Evolutionary conservation across 2,113 vertebrate genomes (phyloP).

Genomic region (Pelmatolapia mariae): DNA sequence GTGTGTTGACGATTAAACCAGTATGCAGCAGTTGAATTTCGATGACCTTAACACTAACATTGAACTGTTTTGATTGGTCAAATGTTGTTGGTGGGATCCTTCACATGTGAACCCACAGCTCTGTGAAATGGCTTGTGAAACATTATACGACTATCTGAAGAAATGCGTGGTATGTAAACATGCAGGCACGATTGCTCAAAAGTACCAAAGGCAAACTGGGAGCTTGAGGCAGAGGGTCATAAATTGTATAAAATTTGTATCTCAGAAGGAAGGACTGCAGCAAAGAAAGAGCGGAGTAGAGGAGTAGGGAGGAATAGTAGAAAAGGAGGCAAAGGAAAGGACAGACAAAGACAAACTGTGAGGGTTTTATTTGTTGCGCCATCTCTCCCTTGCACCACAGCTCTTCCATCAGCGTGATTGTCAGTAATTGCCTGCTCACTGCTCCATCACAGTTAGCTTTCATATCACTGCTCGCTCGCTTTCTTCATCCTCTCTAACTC

Average conservation of each 20-base stretch:
- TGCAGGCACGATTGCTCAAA: background rate
- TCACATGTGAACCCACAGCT: background rate
- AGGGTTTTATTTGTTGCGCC: constrained; percentile 29
- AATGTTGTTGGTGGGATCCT: background rate
- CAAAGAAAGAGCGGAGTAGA: background rate
- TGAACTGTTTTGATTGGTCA: background rate
- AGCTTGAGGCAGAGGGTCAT: background rate
- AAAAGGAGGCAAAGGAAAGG: background rate
- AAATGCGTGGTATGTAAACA: background rate
- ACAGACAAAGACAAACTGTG: constrained; percentile 22
- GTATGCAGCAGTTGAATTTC: background rate
- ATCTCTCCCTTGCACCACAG: constrained; percentile 30
- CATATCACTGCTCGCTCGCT: constrained; percentile 3
- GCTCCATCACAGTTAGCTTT: constrained; percentile 21
- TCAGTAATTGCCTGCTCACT: constrained; percentile 45
- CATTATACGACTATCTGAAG: background rate
- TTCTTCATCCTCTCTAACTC: background rate
- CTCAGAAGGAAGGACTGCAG: background rate
- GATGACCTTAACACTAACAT: background rate
- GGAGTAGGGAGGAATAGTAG: background rate
- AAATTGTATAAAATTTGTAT: background rate
- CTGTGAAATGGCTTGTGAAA: background rate
- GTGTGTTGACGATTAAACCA: background rate
- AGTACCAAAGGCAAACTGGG: background rate
- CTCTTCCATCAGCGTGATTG: constrained; percentile 48